A percentile compares a stretch with the other conserved stretches of the same genome.
Conservation (phyloP, 2,888 invertebrate genomes). For the Cerastis leucographa region DNA sequence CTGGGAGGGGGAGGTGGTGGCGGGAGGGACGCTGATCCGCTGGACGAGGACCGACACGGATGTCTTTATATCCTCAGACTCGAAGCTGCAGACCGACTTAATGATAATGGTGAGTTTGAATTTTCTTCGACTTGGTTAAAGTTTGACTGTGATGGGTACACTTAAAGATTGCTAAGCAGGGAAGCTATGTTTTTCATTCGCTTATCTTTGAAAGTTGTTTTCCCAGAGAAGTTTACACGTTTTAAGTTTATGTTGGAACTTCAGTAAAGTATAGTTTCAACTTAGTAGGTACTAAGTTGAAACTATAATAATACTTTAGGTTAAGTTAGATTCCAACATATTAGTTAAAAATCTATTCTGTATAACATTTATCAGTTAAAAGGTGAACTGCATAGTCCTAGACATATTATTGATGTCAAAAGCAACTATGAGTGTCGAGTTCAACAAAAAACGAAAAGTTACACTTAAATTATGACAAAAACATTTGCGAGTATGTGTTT, state of each 20-base stretch:
- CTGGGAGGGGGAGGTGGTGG: conserved; percentile 83
- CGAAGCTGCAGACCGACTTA: conserved; percentile 83
- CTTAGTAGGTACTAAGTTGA: not conserved
- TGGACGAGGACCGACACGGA: conserved; percentile 85
- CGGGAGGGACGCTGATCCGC: conserved; percentile 81
- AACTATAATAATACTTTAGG: not conserved
- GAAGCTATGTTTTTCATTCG: not conserved
- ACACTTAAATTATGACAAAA: not conserved
- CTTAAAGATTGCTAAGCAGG: conserved; percentile 2
- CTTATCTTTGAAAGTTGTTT: not conserved
- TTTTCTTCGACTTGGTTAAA: conserved; percentile 18
- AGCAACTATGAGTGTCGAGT: not conserved
- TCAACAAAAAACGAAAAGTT: conserved; percentile 4
- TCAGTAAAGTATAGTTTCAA: no score
- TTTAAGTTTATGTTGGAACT: no score
- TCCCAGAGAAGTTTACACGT: no score
- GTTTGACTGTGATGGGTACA: conserved; percentile 15
- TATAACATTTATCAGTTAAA: not conserved
- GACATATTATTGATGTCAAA: not conserved
- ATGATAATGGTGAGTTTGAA: conserved; percentile 84
- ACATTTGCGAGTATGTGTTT: not conserved
- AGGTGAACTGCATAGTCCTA: not conserved
- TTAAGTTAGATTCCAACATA: not conserved
- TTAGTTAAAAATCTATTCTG: not conserved
- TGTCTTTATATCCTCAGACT: conserved; percentile 79